Evolutionary conservation across 1,140 invertebrate genomes (phyloP).

Genomic region (Diorhabda sublineata): DNA sequence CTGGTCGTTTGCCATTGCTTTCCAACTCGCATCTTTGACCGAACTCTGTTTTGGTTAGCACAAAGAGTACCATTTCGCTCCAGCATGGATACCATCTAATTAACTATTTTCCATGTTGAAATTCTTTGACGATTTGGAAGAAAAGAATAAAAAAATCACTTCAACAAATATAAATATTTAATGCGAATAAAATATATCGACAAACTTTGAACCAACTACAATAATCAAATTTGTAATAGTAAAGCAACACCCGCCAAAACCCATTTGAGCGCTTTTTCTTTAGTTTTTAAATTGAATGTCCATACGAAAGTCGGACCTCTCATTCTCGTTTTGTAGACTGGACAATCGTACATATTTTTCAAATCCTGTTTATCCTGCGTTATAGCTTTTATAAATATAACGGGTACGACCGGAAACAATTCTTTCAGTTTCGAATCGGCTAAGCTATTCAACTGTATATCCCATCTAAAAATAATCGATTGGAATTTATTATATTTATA

Average conservation of each 20-base stretch:
- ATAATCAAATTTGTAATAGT: constrained; percentile 64
- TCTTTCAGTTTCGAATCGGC: constrained; percentile 84
- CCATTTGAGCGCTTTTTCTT: constrained; percentile 87
- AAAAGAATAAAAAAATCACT: neutral
- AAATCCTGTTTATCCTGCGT: constrained; percentile 85
- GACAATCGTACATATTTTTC: constrained; percentile 86
- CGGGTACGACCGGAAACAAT: constrained; percentile 83
- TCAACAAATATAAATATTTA: neutral
- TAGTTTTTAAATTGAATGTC: constrained; percentile 92
- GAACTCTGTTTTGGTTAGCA: too few relatives aligned
- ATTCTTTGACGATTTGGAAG: neutral
- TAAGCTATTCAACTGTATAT: constrained; percentile 69
- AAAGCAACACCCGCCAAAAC: constrained; percentile 88
- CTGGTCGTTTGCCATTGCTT: too few relatives aligned
- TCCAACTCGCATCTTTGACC: too few relatives aligned
- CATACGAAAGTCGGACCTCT: constrained; percentile 91
- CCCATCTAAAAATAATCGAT: constrained; percentile 58
- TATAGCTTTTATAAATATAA: constrained; percentile 84
- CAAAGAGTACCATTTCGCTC: too few relatives aligned
- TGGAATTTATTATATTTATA: too few relatives aligned
- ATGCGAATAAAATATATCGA: neutral
- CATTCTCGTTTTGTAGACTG: constrained; percentile 84
- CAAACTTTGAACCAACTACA: neutral
- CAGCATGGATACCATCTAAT: too few relatives aligned
- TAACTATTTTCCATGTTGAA: too few relatives aligned